phyloP scores from a whole-genome alignment of 1,140 invertebrate genomes.

The Bombus superbus region DNA sequence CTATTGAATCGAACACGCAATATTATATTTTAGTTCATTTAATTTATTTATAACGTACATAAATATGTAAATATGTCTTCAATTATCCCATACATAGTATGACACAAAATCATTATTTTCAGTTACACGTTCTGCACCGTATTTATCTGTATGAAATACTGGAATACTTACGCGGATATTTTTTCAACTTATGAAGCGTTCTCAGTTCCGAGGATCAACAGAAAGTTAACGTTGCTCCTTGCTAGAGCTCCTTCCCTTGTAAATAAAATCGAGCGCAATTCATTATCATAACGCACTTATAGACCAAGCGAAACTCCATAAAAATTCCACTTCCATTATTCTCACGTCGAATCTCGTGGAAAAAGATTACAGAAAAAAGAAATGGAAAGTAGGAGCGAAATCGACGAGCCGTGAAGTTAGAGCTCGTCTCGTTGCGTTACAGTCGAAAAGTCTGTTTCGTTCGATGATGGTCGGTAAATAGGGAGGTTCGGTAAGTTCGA shows the following conservation, averaged over 20 bases:
- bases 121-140: too few species aligned
- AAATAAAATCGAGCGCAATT: not conserved
- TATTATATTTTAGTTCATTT: too few species aligned
- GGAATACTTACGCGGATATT: too few species aligned
- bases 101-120: too few species aligned
- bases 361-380: not conserved
- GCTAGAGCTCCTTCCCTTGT: not conserved
- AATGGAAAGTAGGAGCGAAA: conserved; percentile 44
- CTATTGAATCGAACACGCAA: too few species aligned
- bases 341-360: not conserved
- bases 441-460: conserved; percentile 69
- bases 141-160: too few species aligned
- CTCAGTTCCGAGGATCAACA: too few species aligned
- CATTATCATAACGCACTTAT: not conserved
- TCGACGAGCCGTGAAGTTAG: conserved; percentile 77
- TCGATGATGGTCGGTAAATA: conserved; percentile 47
- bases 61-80: too few species aligned
- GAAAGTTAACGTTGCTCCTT: too few species aligned
- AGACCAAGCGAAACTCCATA: not conserved
- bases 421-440: conserved; percentile 65
- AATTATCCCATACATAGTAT: too few species aligned
- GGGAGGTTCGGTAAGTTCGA: not conserved
- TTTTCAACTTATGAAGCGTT: too few species aligned
- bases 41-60: too few species aligned
- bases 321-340: not conserved